These are phyloP conservation scores for Clostera curtula DNA, from an alignment of 2,888 invertebrate species.

Conservation along the genomic window DNA sequence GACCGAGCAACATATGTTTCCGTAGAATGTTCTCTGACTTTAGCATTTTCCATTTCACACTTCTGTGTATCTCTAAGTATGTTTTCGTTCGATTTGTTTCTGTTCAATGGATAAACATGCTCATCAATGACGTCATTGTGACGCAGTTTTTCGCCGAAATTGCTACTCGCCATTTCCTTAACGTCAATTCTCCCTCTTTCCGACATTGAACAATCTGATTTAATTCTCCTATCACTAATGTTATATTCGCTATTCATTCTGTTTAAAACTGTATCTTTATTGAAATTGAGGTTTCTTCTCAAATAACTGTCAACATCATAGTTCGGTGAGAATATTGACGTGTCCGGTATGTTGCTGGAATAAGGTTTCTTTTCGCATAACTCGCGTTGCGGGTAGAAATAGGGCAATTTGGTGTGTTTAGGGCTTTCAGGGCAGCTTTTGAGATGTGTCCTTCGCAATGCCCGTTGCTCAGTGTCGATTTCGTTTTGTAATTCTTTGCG, in stretches of 20 bases:
- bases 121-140: no score
- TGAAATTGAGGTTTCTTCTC: constrained; percentile 52
- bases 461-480: constrained; percentile 50
- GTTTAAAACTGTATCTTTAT: constrained; percentile 14
- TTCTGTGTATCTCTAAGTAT: no score
- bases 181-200: no score
- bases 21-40: constrained; percentile 5
- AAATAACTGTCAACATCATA: constrained; percentile 61
- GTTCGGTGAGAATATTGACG: constrained; percentile 50
- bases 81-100: no score
- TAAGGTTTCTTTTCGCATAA: constrained; percentile 35
- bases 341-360: constrained; percentile 65
- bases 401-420: constrained; percentile 44
- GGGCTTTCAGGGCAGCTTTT: constrained; percentile 36
- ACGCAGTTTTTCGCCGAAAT: no score
- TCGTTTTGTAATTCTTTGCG: constrained; percentile 65
- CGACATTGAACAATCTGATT: no score
- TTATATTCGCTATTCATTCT: constrained; percentile 3
- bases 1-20: neutral
- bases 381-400: constrained; percentile 39
- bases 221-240: constrained; percentile 4
- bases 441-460: constrained; percentile 27
- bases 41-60: neutral
- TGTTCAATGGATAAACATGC: no score
- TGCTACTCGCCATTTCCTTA: no score